Percentiles rank a stretch among this genome's conserved stretches.
These are phyloP conservation scores for Acromyrmex charruanus DNA, from an alignment of 1,140 invertebrate genomes.

Conservation along the genomic window DNA sequence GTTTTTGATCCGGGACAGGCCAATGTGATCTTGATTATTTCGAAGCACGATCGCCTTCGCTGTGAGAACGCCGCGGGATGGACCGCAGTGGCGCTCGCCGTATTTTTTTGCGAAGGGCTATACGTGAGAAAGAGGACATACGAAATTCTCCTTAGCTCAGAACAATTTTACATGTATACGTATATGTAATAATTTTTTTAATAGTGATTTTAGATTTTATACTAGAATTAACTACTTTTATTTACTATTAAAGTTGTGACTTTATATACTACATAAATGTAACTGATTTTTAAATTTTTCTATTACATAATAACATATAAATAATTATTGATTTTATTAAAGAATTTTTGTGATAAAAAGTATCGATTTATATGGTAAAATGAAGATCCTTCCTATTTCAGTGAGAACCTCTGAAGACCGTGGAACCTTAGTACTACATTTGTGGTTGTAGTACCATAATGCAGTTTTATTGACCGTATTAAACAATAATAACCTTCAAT, in stretches of 20 bases:
- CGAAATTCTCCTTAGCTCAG: neutral
- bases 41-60: slow-evolving; percentile 63
- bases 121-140: neutral
- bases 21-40: slow-evolving; percentile 74
- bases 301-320: neutral
- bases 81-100: slow-evolving; percentile 61
- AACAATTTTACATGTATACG: neutral
- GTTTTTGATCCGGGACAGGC: slow-evolving; percentile 73
- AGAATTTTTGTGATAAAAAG: neutral
- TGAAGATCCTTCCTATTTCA: neutral
- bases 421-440: slow-evolving; percentile 70
- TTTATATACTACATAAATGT: neutral
- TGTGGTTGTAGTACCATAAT: slow-evolving; percentile 69
- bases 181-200: neutral
- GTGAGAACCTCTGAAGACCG: slow-evolving; percentile 71
- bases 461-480: slow-evolving; percentile 76
- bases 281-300: neutral
- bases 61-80: slow-evolving; percentile 50
- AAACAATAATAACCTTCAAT: slow-evolving; percentile 79
- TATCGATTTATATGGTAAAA: neutral
- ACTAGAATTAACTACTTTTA: neutral
- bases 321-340: neutral
- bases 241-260: neutral
- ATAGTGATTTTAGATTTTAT: neutral
- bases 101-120: slow-evolving; percentile 16